Percentiles rank a stretch among this genome's conserved stretches.
Conservation (phyloP, 2,113 vertebrate genomes). For the Tapirus terrestris region DNA sequence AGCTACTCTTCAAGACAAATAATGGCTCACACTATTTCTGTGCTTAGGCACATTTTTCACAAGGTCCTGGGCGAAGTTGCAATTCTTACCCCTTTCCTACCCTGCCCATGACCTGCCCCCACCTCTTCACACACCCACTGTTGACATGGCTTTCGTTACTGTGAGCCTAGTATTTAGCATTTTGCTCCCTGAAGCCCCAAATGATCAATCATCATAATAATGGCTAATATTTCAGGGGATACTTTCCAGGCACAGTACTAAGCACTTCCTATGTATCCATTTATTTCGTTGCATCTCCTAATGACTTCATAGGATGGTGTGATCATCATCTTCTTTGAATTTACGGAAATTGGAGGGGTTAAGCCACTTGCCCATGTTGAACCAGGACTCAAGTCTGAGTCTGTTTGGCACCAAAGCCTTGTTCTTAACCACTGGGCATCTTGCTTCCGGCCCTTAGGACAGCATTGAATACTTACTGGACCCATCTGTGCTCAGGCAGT, state of each 20-base stretch:
- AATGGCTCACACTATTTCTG: not conserved
- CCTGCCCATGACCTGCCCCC: not conserved
- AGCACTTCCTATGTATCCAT: not conserved
- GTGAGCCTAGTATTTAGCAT: not conserved
- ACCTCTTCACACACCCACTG: not conserved
- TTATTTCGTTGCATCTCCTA: not conserved
- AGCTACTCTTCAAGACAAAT: not conserved
- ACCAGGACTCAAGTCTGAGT: not conserved
- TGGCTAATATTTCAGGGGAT: not conserved
- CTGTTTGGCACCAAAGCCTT: not conserved
- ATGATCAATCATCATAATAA: not conserved
- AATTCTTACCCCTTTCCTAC: not conserved
- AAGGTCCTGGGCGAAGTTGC: not conserved
- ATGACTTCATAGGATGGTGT: not conserved
- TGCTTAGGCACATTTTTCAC: not conserved
- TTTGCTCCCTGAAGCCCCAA: not conserved
- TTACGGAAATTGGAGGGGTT: not conserved
- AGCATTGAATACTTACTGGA: fast-evolving
- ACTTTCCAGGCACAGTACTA: not conserved
- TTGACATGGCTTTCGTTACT: not conserved
- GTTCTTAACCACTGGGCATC: not conserved
- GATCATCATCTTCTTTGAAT: not conserved
- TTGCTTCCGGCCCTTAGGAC: not conserved
- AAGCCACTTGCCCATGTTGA: not conserved
- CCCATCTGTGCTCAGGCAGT: not conserved